These are phyloP conservation scores for Apoderus coryli DNA, from an alignment of 2,888 invertebrate genomes.

Conservation along the genomic window DNA sequence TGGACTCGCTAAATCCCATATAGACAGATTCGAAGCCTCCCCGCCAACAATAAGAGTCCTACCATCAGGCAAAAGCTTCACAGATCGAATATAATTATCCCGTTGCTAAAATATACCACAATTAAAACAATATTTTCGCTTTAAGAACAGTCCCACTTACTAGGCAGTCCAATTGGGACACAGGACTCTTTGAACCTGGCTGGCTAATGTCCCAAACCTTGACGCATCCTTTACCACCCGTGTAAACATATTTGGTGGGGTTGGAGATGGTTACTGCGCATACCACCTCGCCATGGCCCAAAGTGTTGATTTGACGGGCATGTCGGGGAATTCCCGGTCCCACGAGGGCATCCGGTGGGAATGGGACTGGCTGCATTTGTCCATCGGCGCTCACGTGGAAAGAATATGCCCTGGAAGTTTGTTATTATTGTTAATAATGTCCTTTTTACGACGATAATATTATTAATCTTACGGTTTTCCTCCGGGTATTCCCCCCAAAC, in stretches of 20 bases:
- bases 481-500: constrained; percentile 57
- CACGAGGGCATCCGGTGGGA: constrained; percentile 84
- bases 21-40: constrained; percentile 87
- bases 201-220: constrained; percentile 74
- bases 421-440: too few species aligned
- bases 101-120: constrained; percentile 65
- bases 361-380: constrained; percentile 80
- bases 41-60: constrained; percentile 92
- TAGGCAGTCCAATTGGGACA: constrained; percentile 76
- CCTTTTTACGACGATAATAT: too few species aligned
- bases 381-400: constrained; percentile 86
- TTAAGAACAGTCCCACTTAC: constrained; percentile 31
- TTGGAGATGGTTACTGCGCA: constrained; percentile 91
- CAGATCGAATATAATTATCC: constrained; percentile 91
- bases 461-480: constrained; percentile 67
- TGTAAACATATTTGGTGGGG: constrained; percentile 85
- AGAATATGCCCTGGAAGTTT: constrained; percentile 64
- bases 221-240: constrained; percentile 92
- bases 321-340: constrained; percentile 90
- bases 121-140: constrained; percentile 1
- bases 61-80: constrained; percentile 88
- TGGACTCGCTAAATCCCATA: constrained; percentile 89
- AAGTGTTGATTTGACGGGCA: constrained; percentile 75
- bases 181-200: constrained; percentile 60
- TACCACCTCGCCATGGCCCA: constrained; percentile 93